Conservation (phyloP, 2,888 invertebrate species). For the Minunthozetes semirufus region DNA sequence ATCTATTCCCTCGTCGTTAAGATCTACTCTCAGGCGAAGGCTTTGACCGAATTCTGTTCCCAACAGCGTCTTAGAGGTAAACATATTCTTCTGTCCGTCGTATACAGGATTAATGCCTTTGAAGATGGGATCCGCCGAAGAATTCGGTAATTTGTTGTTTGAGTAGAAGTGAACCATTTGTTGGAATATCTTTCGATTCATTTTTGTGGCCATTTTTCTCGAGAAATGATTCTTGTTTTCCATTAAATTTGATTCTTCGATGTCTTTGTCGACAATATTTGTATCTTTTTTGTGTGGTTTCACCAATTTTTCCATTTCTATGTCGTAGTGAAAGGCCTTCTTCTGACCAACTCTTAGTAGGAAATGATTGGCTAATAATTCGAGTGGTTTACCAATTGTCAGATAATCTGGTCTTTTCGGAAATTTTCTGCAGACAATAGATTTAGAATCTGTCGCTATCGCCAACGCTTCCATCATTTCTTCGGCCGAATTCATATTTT, state of each 20-base stretch:
- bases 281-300: background rate
- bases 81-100: conserved; percentile 34
- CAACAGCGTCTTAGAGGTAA: background rate
- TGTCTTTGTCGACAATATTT: background rate
- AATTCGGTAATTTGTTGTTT: background rate
- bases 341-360: conserved; percentile 1
- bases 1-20: background rate
- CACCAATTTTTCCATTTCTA: conserved; percentile 1
- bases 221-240: background rate
- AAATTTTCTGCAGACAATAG: background rate
- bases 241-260: background rate
- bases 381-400: background rate
- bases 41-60: background rate
- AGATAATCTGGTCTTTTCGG: background rate
- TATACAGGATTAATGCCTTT: conserved; percentile 16
- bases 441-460: no score
- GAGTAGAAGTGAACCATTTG: conserved; percentile 9
- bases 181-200: conserved; percentile 10
- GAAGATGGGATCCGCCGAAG: background rate
- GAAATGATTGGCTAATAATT: conserved; percentile 20
- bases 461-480: background rate
- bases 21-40: background rate
- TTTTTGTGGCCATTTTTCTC: background rate
- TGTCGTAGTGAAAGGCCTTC: conserved; percentile 29
- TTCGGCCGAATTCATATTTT: no score